Percentiles rank a stretch among this genome's conserved stretches.
Evolutionary conservation across 2,797 vertebrate species (phyloP).

Genomic region (Thunnus albacares): DNA sequence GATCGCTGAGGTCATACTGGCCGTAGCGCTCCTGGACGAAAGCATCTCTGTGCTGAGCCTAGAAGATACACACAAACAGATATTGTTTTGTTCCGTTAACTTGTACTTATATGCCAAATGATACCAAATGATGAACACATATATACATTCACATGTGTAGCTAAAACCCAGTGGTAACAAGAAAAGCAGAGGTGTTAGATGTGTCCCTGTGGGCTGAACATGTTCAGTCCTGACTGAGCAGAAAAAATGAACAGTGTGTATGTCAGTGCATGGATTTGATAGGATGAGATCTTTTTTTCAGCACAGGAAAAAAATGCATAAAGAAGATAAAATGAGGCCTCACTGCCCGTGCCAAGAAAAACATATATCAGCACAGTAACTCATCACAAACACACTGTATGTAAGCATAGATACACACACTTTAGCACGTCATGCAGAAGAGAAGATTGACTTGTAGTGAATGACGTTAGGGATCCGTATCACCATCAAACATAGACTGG

Average conservation of each 20-base stretch:
- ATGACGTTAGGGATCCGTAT: neutral
- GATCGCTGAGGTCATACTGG: conserved; percentile 96
- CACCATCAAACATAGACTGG: neutral
- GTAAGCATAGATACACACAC: neutral
- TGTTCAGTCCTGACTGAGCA: conserved; percentile 27
- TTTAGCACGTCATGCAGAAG: neutral
- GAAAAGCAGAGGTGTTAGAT: neutral
- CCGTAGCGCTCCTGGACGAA: conserved; percentile 97
- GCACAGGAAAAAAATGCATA: conserved; percentile 38
- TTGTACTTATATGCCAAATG: neutral
- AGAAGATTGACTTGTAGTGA: neutral
- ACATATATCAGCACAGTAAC: conserved; percentile 18
- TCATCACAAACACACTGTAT: conserved; percentile 28
- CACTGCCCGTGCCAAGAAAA: conserved; percentile 46
- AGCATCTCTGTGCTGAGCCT: conserved; percentile 94
- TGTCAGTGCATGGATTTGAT: conserved; percentile 22
- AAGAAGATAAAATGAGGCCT: conserved; percentile 26
- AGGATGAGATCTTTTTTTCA: conserved; percentile 32
- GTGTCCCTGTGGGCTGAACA: neutral
- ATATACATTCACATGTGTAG: neutral
- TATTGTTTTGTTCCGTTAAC: neutral
- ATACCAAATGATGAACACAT: neutral
- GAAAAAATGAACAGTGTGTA: neutral
- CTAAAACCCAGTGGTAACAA: neutral
- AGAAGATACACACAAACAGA: conserved; percentile 54